Evolutionary conservation across 2,888 invertebrate genomes (phyloP).

Genomic region (Byasa hedistus): DNA sequence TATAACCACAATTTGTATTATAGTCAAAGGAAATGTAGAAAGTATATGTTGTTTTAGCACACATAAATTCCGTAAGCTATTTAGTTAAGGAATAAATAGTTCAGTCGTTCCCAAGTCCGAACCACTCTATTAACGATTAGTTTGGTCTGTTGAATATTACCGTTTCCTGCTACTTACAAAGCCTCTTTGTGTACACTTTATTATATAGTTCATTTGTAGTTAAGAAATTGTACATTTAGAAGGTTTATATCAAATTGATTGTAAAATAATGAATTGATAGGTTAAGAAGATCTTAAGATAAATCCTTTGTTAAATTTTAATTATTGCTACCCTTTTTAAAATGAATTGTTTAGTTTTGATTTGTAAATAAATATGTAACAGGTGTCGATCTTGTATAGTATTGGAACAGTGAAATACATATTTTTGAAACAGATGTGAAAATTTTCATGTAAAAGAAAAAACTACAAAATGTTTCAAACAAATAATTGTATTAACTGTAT

Average conservation of each 20-base stretch:
- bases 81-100: slow-evolving; percentile 64
- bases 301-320: background rate
- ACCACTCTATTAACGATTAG: slow-evolving; percentile 77
- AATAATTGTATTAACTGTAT: too few species aligned
- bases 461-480: too few species aligned
- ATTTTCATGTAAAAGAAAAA: background rate
- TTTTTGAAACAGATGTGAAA: background rate
- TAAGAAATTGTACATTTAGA: background rate
- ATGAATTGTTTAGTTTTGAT: background rate
- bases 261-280: too few species aligned
- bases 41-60: background rate
- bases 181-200: background rate
- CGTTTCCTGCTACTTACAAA: slow-evolving; percentile 50
- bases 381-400: background rate
- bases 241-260: too few species aligned
- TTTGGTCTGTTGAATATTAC: slow-evolving; percentile 70
- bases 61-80: slow-evolving; percentile 16
- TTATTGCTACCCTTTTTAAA: background rate
- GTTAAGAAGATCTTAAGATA: too few species aligned
- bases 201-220: background rate
- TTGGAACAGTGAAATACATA: background rate
- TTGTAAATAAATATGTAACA: background rate
- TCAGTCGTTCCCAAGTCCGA: slow-evolving; percentile 70
- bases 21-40: background rate
- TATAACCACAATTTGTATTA: background rate